Conservation (phyloP, 2,888 invertebrate species). For the Pristionchus entomophagus region DNA sequence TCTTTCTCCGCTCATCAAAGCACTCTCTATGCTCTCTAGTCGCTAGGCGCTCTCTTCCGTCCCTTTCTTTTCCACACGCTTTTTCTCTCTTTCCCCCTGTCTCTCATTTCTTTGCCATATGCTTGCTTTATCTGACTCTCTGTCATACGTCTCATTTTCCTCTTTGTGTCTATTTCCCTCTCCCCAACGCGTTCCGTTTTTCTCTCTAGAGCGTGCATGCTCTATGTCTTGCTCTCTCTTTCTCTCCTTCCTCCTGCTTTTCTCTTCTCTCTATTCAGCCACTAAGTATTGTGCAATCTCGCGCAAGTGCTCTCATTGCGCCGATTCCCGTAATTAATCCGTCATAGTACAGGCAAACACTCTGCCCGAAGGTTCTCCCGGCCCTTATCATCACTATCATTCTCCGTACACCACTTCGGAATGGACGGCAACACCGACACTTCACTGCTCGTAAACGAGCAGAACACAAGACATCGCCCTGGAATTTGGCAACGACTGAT, state of each 20-base stretch:
- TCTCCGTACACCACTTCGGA: neutral
- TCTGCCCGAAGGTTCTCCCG: neutral
- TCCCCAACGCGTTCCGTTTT: too few relatives aligned
- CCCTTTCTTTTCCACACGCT: neutral
- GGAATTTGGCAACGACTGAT: neutral
- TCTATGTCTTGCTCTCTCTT: neutral
- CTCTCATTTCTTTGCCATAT: too few relatives aligned
- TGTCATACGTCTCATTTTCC: too few relatives aligned
- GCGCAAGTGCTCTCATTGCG: neutral
- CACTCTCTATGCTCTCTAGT: neutral
- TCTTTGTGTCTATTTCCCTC: too few relatives aligned
- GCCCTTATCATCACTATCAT: neutral
- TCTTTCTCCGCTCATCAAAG: neutral
- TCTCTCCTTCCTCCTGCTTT: neutral
- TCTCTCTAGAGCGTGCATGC: too few relatives aligned
- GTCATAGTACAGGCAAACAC: neutral
- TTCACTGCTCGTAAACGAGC: neutral
- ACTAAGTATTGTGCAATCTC: constrained; percentile 20
- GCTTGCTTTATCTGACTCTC: too few relatives aligned
- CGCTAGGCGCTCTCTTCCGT: neutral
- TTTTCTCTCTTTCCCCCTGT: neutral
- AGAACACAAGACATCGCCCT: neutral
- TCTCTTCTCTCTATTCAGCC: neutral
- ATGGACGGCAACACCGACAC: neutral
- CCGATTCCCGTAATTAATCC: neutral